A percentile compares a stretch with the other conserved stretches of the same genome.
These are phyloP conservation scores for Cataglyphis cursor DNA, from an alignment of 2,888 invertebrate species.

Conservation along the genomic window DNA sequence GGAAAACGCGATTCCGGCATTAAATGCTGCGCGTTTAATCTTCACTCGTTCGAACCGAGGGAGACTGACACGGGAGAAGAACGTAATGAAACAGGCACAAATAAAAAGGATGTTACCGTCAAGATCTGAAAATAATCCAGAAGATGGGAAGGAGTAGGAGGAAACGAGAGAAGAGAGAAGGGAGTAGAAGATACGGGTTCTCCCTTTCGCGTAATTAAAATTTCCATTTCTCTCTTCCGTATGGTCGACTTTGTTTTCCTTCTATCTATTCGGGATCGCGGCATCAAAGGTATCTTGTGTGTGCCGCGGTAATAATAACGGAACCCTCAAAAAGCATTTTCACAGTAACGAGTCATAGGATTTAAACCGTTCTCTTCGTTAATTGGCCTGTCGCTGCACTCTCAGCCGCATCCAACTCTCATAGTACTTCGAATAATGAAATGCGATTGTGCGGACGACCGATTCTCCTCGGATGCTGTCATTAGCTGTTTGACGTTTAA, in stretches of 20 bases:
- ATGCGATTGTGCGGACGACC: conserved; percentile 21
- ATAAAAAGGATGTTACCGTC: conserved; percentile 57
- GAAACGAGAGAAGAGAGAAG: conserved; percentile 18
- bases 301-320: conserved; percentile 63
- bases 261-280: conserved; percentile 60
- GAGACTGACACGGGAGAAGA: conserved; percentile 41
- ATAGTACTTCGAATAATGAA: conserved; percentile 57
- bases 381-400: conserved; percentile 64
- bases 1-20: conserved; percentile 31
- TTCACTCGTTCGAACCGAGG: conserved; percentile 42
- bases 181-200: conserved; percentile 63
- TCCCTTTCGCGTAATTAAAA: conserved; percentile 57
- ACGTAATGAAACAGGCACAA: conserved; percentile 50
- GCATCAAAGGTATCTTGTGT: conserved; percentile 62
- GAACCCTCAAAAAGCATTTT: conserved; percentile 73
- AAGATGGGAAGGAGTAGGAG: conserved; percentile 20
- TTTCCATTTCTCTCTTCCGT: conserved; percentile 54
- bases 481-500: conserved; percentile 54
- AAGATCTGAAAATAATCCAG: conserved; percentile 49
- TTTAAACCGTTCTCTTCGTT: conserved; percentile 70
- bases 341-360: conserved; percentile 56
- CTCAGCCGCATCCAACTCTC: conserved; percentile 26
- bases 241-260: conserved; percentile 60
- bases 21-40: conserved; percentile 50
- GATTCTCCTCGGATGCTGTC: conserved; percentile 29